Evolutionary conservation across 2,888 invertebrate genomes (phyloP), one percentile per base, ranked within the genome.

Genomic region (Palloptera scutellata): DNA sequence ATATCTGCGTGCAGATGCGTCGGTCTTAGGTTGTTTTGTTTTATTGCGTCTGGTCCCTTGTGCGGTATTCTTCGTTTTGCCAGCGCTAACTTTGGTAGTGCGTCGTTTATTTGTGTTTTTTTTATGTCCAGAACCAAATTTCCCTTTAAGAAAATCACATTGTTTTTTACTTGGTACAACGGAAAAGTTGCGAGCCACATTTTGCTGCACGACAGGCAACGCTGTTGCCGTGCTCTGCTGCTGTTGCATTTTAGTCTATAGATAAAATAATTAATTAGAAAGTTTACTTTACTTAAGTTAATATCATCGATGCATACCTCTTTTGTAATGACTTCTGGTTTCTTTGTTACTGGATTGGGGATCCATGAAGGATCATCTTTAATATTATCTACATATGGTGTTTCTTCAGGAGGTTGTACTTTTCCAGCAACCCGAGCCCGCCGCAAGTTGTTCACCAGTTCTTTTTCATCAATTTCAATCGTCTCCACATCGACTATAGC

Each of bases 401-500:
- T 55, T 45, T 78, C 53, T 66, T 78, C 77, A 12, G 19, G 54
- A 12, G 19, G 54, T 41, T 52, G 54, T 52, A 1, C 1, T 54
- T 72, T 15, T 48, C 41, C 60, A 30, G n/a, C 4, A 13, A 13
- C 48, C 57, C 40, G 17, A 61, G 69, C 70, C 74, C 58, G 5
- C 65, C 11, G n/a, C 61, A 57, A 54, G 66, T 55, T 53, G 67
- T 70, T 69, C 13, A 64, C 61, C 10, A 55, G 59, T 1, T 75
- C 71, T 30, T 30, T 30, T 30, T 2, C 30, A 75, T 83, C 80
- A 40, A 76, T 74, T 72, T 84, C 84, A 20, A 84, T 76, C 0
- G 85, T 84, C 73, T 84, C 84, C 48, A 84, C 82, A 73, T 84
- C 84, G 41, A 84, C 81, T 60, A 83, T 83, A n/a, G 79, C 79